Conservation (phyloP, 2,888 invertebrate genomes). For the Cerastis leucographa region DNA sequence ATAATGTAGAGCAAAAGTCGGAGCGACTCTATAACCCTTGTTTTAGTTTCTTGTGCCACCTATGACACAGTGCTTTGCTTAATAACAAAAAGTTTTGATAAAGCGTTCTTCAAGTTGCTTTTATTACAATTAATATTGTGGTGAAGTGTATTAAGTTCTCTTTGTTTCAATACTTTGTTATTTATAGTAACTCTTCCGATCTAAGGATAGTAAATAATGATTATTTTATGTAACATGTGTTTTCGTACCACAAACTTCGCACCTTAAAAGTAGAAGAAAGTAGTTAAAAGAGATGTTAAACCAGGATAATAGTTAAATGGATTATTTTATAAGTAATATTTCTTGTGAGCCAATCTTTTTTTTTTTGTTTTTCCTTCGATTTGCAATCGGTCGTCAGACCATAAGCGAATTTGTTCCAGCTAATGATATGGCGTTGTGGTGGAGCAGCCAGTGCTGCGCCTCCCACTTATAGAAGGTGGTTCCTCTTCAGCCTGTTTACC, state of each 20-base stretch:
- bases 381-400: too few species aligned
- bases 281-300: not conserved
- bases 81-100: constrained; percentile 15
- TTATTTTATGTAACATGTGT: not conserved
- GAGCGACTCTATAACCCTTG: constrained; percentile 34
- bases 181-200: not conserved
- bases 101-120: constrained; percentile 18
- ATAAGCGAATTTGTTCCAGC: too few species aligned
- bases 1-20: constrained; percentile 23
- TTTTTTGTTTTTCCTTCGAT: too few species aligned
- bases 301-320: not conserved
- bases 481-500: too few species aligned
- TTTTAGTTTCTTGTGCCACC: constrained; percentile 34
- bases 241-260: not conserved
- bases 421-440: too few species aligned
- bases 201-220: not conserved
- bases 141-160: not conserved
- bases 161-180: not conserved
- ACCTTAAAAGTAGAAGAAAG: not conserved
- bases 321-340: not conserved
- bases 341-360: too few species aligned
- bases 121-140: constrained; percentile 10
- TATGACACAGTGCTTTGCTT: constrained; percentile 14
- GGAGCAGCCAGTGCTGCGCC: too few species aligned
- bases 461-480: too few species aligned